Conservation (phyloP, 2,113 vertebrate species). For the Colossoma macropomum region DNA sequence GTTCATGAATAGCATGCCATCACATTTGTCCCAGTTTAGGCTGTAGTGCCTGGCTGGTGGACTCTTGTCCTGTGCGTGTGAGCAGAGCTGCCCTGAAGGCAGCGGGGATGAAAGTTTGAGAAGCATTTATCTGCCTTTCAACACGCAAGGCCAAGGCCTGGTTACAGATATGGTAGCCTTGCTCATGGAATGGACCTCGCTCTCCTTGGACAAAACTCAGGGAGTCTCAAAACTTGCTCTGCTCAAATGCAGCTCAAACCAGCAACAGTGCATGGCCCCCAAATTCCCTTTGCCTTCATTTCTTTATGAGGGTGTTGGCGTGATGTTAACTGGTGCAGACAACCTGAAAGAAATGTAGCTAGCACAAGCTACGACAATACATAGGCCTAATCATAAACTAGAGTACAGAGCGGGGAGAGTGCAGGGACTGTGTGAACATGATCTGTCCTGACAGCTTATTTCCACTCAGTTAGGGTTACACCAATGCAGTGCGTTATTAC, state of each 20-base stretch:
- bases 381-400: constrained; percentile 1
- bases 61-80: constrained; percentile 56
- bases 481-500: constrained; percentile 45
- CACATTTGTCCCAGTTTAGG: constrained; percentile 32
- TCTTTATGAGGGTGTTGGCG: constrained; percentile 22
- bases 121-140: constrained; percentile 71
- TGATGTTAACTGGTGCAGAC: constrained; percentile 65
- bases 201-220: constrained; percentile 68
- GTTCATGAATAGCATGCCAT: constrained; percentile 3
- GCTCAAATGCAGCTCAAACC: constrained; percentile 55
- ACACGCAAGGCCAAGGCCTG: constrained; percentile 74
- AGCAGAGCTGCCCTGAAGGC: constrained; percentile 51
- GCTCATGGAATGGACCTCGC: constrained; percentile 68
- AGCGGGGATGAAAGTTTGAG: constrained; percentile 62
- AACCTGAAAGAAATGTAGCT: constrained; percentile 51
- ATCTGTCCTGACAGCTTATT: constrained; percentile 64
- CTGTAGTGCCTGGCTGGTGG: constrained; percentile 14
- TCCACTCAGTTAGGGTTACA: constrained; percentile 49
- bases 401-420: not conserved
- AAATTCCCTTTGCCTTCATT: constrained; percentile 24
- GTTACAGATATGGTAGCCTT: constrained; percentile 77
- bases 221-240: constrained; percentile 63
- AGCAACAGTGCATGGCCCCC: constrained; percentile 42
- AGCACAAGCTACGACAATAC: constrained; percentile 68
- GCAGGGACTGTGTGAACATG: constrained; percentile 53